A percentile compares a stretch with the other conserved stretches of the same genome.
phyloP scores from a whole-genome alignment of 1,140 invertebrate species.

The Pollicipes pollicipes region DNA sequence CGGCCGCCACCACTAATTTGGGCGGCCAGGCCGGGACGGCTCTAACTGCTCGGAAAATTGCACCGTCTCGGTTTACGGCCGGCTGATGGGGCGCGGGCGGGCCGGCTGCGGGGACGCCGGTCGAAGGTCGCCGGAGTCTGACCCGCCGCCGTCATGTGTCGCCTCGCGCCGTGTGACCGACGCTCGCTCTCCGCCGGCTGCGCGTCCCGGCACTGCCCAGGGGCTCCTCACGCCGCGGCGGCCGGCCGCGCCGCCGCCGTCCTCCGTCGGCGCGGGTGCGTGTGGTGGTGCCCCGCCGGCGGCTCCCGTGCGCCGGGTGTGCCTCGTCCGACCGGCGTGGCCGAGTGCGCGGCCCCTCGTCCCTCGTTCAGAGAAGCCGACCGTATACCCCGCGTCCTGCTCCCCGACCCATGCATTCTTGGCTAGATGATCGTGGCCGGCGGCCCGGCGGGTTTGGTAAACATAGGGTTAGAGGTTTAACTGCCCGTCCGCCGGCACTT shows the following conservation, averaged over 20 bases:
- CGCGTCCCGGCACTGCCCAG: neutral
- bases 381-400: too few relatives aligned
- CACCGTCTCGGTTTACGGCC: neutral
- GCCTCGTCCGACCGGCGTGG: too few relatives aligned
- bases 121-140: neutral
- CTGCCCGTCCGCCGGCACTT: neutral
- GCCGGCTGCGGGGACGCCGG: neutral
- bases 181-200: too few relatives aligned
- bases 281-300: too few relatives aligned
- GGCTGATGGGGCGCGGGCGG: too few relatives aligned
- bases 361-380: neutral
- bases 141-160: too few relatives aligned
- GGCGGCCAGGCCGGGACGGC: neutral
- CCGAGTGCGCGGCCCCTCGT: too few relatives aligned
- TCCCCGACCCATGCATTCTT: neutral
- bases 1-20: neutral
- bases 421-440: neutral
- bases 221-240: neutral
- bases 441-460: neutral
- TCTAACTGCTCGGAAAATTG: slow-evolving; percentile 1
- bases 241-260: neutral
- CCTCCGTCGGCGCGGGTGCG: too few relatives aligned
- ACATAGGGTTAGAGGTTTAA: slow-evolving; percentile 1
- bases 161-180: neutral
- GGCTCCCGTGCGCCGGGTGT: too few relatives aligned